phyloP scores from a whole-genome alignment of 2,888 invertebrate genomes.

The Bugulina stolonifera region DNA sequence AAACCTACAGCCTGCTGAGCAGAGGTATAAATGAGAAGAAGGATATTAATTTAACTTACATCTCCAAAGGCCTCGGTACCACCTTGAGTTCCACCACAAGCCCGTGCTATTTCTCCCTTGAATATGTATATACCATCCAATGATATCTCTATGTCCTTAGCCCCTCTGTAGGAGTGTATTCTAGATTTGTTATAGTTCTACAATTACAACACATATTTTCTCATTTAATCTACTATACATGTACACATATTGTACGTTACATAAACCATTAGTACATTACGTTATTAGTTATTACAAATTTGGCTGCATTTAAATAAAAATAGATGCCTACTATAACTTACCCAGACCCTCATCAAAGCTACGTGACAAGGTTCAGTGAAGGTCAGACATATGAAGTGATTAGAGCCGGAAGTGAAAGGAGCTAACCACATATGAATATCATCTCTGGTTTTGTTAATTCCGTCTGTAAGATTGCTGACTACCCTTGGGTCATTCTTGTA shows the following conservation, averaged over 20 bases:
- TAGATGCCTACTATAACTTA: too few species aligned
- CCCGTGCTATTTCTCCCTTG: constrained; percentile 73
- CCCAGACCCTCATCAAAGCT: constrained; percentile 68
- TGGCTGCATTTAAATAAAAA: too few species aligned
- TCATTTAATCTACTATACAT: too few species aligned
- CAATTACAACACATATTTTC: constrained; percentile 31
- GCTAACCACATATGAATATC: constrained; percentile 73
- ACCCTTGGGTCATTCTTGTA: constrained; percentile 62
- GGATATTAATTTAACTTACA: too few species aligned
- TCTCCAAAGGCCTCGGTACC: constrained; percentile 61
- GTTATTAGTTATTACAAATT: too few species aligned
- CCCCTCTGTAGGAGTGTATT: constrained; percentile 74
- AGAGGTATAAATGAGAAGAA: too few species aligned
- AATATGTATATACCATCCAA: constrained; percentile 67
- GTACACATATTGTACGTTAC: too few species aligned
- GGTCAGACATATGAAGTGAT: constrained; percentile 60
- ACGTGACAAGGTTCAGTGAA: constrained; percentile 59
- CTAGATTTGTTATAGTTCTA: constrained; percentile 84
- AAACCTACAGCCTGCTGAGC: too few species aligned
- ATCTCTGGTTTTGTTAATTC: constrained; percentile 68
- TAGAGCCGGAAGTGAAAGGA: constrained; percentile 60
- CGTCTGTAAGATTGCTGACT: constrained; percentile 64
- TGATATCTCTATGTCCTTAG: constrained; percentile 64
- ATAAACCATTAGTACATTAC: too few species aligned
- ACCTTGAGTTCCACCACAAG: constrained; percentile 69